phyloP scores from a whole-genome alignment of 1,140 invertebrate species.

The Idris sp. region DNA sequence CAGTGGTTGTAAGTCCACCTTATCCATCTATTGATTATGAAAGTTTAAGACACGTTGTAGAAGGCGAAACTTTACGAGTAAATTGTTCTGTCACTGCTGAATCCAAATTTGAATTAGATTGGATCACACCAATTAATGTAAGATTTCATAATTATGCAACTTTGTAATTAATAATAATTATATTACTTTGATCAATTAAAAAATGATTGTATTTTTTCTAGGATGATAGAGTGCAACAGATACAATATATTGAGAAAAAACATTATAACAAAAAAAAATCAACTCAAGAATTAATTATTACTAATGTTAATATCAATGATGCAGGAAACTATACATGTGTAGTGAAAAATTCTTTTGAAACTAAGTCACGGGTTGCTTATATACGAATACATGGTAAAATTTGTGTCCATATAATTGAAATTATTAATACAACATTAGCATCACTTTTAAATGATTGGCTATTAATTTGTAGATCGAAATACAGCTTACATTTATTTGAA shows the following conservation, averaged over 20 bases:
- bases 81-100: slow-evolving; percentile 17
- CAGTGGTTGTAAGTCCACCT: neutral
- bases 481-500: slow-evolving; percentile 11
- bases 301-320: no score
- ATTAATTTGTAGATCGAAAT: slow-evolving; percentile 14
- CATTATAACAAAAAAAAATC: neutral
- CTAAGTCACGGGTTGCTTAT: neutral
- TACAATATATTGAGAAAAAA: neutral
- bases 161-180: no score
- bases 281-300: neutral
- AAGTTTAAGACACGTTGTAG: slow-evolving; percentile 20
- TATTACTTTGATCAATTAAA: no score
- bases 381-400: slow-evolving; percentile 17
- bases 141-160: slow-evolving; percentile 1
- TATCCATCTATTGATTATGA: slow-evolving; percentile 22
- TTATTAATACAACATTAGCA: no score
- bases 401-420: no score
- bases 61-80: slow-evolving; percentile 28
- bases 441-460: slow-evolving; percentile 4
- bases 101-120: slow-evolving; percentile 11
- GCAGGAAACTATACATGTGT: no score
- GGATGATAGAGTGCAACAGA: neutral
- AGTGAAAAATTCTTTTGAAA: no score
- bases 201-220: no score
- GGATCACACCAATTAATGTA: slow-evolving; percentile 16